Percentiles rank a stretch among this genome's conserved stretches.
Evolutionary conservation across 2,888 invertebrate genomes (phyloP).

Genomic region (Melanostoma scalare): DNA sequence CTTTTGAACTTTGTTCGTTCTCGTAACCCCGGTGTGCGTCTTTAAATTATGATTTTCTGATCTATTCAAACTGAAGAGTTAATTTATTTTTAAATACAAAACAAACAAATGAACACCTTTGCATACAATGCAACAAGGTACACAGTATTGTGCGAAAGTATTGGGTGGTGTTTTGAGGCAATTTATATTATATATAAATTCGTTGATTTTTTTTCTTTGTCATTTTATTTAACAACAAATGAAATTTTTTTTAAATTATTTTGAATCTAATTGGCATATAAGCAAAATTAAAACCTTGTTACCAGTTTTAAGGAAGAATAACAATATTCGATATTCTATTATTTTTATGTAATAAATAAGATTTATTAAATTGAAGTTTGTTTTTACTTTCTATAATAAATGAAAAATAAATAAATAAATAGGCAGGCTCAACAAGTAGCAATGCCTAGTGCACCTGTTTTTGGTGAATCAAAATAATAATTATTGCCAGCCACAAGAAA

Average conservation of each 20-base stretch:
- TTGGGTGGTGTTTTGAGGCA: constrained; percentile 45
- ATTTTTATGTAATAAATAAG: constrained; percentile 64
- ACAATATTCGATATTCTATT: constrained; percentile 58
- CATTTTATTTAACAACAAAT: constrained; percentile 38
- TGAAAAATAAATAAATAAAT: neutral
- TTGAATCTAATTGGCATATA: constrained; percentile 21
- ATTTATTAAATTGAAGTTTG: constrained; percentile 47
- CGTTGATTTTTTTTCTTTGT: constrained; percentile 49
- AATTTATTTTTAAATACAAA: constrained; percentile 54
- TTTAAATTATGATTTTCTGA: constrained; percentile 82
- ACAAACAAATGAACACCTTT: constrained; percentile 18
- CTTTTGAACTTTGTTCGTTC: constrained; percentile 94
- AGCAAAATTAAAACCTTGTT: constrained; percentile 34
- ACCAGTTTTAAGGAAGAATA: constrained; percentile 30
- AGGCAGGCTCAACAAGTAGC: no score
- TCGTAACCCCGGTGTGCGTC: constrained; percentile 92
- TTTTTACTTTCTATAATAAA: neutral
- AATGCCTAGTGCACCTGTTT: no score
- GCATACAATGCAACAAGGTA: constrained; percentile 20
- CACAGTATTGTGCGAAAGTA: constrained; percentile 42
- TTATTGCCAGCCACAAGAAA: no score
- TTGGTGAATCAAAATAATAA: no score
- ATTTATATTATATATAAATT: constrained; percentile 73
- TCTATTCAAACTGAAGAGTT: constrained; percentile 27
- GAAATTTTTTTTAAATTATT: constrained; percentile 21